These are phyloP conservation scores for Pholis gunnellus DNA, from an alignment of 2,113 vertebrate species.

Conservation along the genomic window DNA sequence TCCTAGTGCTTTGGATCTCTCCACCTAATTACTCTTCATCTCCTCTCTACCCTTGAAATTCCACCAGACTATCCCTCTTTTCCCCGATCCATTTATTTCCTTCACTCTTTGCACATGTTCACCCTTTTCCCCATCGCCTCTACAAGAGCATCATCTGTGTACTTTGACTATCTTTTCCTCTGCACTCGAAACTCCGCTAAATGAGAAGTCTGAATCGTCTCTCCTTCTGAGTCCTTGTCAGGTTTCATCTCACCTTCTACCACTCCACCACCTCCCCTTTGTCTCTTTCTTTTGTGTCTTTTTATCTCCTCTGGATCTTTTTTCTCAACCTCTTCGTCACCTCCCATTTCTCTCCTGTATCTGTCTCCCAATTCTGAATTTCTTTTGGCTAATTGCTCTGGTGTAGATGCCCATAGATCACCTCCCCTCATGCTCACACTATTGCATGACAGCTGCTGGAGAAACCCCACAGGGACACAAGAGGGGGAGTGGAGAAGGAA, in stretches of 20 bases:
- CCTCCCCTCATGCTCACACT: slow-evolving; percentile 66
- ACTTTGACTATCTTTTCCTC: slow-evolving; percentile 9
- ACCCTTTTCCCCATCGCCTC: slow-evolving; percentile 4
- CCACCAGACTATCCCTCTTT: slow-evolving; percentile 28
- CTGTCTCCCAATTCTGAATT: slow-evolving; percentile 43
- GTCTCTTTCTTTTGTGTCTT: neutral
- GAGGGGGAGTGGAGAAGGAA: neutral
- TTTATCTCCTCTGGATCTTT: neutral
- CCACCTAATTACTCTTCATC: slow-evolving; percentile 70
- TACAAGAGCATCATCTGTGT: slow-evolving; percentile 21
- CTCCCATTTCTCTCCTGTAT: slow-evolving; percentile 4
- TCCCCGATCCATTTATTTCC: slow-evolving; percentile 47
- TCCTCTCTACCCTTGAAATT: slow-evolving; percentile 51
- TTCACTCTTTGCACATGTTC: slow-evolving; percentile 1
- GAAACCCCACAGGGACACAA: slow-evolving; percentile 57
- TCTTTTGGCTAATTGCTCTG: slow-evolving; percentile 69
- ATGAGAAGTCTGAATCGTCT: slow-evolving; percentile 43
- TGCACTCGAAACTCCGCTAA: slow-evolving; percentile 2
- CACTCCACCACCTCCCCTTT: neutral
- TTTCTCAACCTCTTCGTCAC: slow-evolving; percentile 10
- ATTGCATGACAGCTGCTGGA: slow-evolving; percentile 70
- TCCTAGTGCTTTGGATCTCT: slow-evolving; percentile 61
- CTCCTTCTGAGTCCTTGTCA: slow-evolving; percentile 14
- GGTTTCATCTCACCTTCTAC: neutral
- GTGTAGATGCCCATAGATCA: slow-evolving; percentile 72